Percentiles rank a stretch among this genome's conserved stretches.
Conservation (phyloP, 2,797 vertebrate species). For the Tamandua tetradactyla region DNA sequence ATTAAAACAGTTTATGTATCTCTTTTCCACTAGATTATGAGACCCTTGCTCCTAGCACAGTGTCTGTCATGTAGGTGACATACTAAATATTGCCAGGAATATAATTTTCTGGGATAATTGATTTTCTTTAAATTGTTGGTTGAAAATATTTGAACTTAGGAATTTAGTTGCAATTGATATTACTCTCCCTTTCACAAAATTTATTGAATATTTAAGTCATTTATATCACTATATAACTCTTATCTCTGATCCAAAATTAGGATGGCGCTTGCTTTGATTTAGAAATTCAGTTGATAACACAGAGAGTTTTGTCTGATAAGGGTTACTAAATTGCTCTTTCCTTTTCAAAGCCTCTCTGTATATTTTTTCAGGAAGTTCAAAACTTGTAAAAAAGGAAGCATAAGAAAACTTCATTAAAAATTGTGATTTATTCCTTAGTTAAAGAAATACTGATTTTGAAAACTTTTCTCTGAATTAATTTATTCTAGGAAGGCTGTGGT, state of each 20-base stretch:
- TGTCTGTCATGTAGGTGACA: background rate
- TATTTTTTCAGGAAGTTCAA: constrained; percentile 33
- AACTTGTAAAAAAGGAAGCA: background rate
- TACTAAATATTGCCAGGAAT: background rate
- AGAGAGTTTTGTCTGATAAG: background rate
- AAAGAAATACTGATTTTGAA: background rate
- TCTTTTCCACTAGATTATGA: background rate
- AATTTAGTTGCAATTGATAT: background rate
- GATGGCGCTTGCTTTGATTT: background rate
- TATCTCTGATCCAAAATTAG: background rate
- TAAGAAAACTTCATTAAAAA: background rate
- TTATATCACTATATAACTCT: background rate
- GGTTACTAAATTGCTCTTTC: constrained; percentile 17
- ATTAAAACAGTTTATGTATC: background rate
- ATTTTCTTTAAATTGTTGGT: background rate
- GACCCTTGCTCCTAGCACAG: background rate
- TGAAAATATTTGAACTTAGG: constrained; percentile 6
- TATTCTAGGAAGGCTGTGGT: background rate
- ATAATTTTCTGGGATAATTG: background rate
- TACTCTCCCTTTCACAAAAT: constrained; percentile 20
- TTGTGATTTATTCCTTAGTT: constrained; percentile 7
- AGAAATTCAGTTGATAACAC: background rate
- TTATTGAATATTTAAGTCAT: background rate
- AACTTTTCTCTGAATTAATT: constrained; percentile 26
- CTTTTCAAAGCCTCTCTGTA: background rate